Evolutionary conservation across 1,140 invertebrate species (phyloP), one percentile per base, ranked within the genome.

Genomic region (Gonioctena quinquepunctata): DNA sequence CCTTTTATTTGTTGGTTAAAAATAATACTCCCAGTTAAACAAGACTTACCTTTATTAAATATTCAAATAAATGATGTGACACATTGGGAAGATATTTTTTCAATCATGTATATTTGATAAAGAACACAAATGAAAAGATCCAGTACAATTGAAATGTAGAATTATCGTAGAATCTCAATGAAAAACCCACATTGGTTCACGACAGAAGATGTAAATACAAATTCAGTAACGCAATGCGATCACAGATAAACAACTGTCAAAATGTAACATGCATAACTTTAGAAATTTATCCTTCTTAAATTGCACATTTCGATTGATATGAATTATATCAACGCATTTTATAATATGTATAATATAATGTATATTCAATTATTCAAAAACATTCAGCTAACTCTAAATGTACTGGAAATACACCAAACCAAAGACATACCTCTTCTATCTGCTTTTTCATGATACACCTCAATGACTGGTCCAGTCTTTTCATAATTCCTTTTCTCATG

Each of bases 331-430:
- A 81, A 82, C 79, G 77, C 77, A 77, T 80, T 77, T 76, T 77
- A 71, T 74, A 76, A 79, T 80, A 81, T 79, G 72, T 80, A 80
- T 82, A n/a, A n/a, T n/a, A 79, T 80, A 81, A 81, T 82, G 76
- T 80, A 79, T 80, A 81, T 80, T 80, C 79, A 81, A 79, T 80
- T 78, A 79, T 81, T 81, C 78, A 80, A 81, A 82, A 82, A 82
- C 80, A 82, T 82, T 80, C 76, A 82, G 73, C 79, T 82, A 81
- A 77, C 66, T 76, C 79, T 80, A 80, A 64, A 71, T 72, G 76
- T 80, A 80, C 77, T 77, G 77, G 79, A 79, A 78, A 69, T 71
- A 61, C 71, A 73, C 68, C 18, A 54, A 66, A 66, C 63, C 63
- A 23, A 52, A 61, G 25, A 50, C 23, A 23, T 52, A n/a, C 22